phyloP scores from a whole-genome alignment of 2,888 invertebrate species.

The Eupithecia subfuscata region DNA sequence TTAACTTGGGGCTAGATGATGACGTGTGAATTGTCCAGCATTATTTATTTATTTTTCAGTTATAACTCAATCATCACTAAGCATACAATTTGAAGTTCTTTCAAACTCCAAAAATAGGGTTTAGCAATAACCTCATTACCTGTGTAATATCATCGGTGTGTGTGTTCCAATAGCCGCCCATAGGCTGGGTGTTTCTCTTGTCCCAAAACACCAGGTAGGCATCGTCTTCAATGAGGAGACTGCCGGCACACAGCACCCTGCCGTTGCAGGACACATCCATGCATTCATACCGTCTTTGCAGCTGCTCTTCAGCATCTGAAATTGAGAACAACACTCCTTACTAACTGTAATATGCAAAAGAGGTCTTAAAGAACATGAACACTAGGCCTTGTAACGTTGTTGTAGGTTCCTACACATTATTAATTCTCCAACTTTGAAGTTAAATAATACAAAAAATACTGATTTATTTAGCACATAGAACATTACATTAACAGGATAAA shows the following conservation, averaged over 20 bases:
- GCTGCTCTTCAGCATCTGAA: slow-evolving; percentile 68
- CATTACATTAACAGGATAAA: too few species aligned
- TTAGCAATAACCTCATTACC: slow-evolving; percentile 57
- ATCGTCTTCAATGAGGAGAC: slow-evolving; percentile 87
- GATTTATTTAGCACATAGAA: too few species aligned
- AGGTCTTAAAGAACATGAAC: not conserved
- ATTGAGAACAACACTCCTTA: slow-evolving; percentile 3
- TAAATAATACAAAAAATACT: too few species aligned
- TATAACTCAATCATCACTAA: not conserved
- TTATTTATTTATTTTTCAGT: not conserved
- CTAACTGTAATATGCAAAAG: not conserved
- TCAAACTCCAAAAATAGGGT: not conserved
- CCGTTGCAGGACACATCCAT: slow-evolving; percentile 90
- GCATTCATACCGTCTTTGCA: slow-evolving; percentile 85
- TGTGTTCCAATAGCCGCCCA: slow-evolving; percentile 93
- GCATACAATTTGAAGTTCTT: not conserved
- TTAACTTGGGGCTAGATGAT: not conserved
- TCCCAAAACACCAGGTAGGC: slow-evolving; percentile 93
- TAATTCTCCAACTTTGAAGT: too few species aligned
- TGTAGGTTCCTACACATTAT: too few species aligned
- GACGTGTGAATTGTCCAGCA: not conserved
- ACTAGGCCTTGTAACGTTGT: too few species aligned
- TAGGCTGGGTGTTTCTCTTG: slow-evolving; percentile 83
- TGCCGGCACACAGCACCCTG: slow-evolving; percentile 89
- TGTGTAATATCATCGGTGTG: slow-evolving; percentile 93